phyloP scores from a whole-genome alignment of 2,888 invertebrate genomes.

The Schrankia costaestrigalis region DNA sequence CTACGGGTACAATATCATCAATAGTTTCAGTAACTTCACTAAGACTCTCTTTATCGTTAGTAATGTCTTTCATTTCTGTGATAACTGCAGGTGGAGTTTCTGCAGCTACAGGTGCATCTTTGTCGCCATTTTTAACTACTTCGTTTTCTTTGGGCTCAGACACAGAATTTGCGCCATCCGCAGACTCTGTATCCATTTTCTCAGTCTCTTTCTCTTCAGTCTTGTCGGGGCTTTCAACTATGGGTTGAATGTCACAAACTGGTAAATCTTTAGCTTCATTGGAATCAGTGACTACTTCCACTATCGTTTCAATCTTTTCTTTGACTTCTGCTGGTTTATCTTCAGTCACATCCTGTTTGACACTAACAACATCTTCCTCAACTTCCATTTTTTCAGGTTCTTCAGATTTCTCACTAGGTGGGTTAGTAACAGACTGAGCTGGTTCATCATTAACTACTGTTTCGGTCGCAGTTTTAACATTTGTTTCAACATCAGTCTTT shows the following conservation, averaged over 20 bases:
- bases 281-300: slow-evolving; percentile 47
- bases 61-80: slow-evolving; percentile 61
- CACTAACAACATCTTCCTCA: slow-evolving; percentile 39
- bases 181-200: slow-evolving; percentile 45
- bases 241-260: slow-evolving; percentile 41
- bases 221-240: slow-evolving; percentile 49
- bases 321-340: slow-evolving; percentile 18
- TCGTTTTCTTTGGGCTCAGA: slow-evolving; percentile 43
- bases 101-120: slow-evolving; percentile 36
- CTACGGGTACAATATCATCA: slow-evolving; percentile 57
- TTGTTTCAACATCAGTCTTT: slow-evolving; percentile 68
- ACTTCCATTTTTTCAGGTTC: slow-evolving; percentile 54
- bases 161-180: slow-evolving; percentile 26
- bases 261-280: slow-evolving; percentile 40
- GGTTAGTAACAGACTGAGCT: background rate
- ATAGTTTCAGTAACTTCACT: slow-evolving; percentile 53
- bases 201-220: slow-evolving; percentile 51
- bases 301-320: slow-evolving; percentile 37
- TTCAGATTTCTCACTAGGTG: slow-evolving; percentile 13
- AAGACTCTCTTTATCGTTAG: slow-evolving; percentile 48
- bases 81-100: slow-evolving; percentile 42
- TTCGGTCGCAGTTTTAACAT: slow-evolving; percentile 46
- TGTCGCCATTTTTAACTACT: slow-evolving; percentile 34
- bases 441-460: slow-evolving; percentile 9
- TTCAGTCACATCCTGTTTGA: slow-evolving; percentile 9